Evolutionary conservation across 2,797 vertebrate genomes (phyloP), one percentile per base, ranked within the genome.

Genomic region (Tenualosa thibaudeaui): DNA sequence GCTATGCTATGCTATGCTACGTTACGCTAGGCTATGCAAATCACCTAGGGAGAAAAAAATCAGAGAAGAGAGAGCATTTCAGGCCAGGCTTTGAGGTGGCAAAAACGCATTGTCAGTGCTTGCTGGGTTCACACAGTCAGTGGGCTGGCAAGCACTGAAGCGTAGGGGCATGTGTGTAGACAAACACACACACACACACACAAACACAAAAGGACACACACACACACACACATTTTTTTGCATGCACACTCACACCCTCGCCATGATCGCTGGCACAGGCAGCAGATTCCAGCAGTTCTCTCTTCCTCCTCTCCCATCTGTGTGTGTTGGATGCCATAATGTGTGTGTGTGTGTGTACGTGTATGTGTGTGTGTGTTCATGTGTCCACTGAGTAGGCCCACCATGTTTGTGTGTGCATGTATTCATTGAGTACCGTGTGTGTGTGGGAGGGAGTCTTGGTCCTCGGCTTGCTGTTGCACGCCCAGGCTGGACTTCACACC

Each of bases 231-330:
- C 75, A 37, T 40, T 24, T 24, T 7, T 54, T 8, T 17, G 43
- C 60, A 26, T 9, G n/a, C 83, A 65, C 60, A 50, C 86, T 75
- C 31, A 37, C 68, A 40, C 68, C 13, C 68, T 75, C 37, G 88
- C 86, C 88, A 85, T 60, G 31, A 75, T 75, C 0, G 19, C 90
- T 93, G 91, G 92, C 92, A 89, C 82, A 85, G 84, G 75, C 22
- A 81, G 82, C 51, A 88, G 86, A 86, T 88, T 87, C 90, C 88
- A 83, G 82, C 89, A 84, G 91, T 87, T 92, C 88, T 43, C 85
- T 89, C 90, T 94, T 94, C 89, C 89, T 93, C 86, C 88, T 88
- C 85, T 84, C 85, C 92, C 92, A 92, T 94, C 93, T 95, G 93
- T 92, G 89, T 87, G 31, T 90, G 87, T 85, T 82, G 26, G 50